Conservation (phyloP, 2,888 invertebrate genomes). For the Chloromyia formosa region DNA sequence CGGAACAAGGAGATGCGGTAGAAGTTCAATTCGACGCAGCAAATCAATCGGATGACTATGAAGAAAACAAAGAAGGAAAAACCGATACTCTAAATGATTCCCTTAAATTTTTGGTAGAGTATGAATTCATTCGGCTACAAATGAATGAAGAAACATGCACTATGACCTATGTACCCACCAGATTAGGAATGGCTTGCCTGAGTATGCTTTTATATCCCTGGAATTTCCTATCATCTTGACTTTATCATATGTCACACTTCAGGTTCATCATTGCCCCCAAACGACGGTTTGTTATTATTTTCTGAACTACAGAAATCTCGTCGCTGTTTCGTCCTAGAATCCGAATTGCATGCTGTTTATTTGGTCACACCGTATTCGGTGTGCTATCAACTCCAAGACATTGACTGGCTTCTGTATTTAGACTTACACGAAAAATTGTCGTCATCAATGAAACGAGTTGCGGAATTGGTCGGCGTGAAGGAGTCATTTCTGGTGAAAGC, state of each 20-base stretch:
- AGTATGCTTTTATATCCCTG: conserved; percentile 54
- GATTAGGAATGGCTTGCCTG: conserved; percentile 91
- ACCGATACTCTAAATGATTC: conserved; percentile 67
- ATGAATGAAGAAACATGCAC: conserved; percentile 63
- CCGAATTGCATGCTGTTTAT: conserved; percentile 94
- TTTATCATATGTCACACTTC: conserved; percentile 2
- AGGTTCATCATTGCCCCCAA: conserved; percentile 92
- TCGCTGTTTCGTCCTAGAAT: conserved; percentile 89
- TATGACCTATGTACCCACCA: conserved; percentile 76
- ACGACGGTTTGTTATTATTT: conserved; percentile 89
- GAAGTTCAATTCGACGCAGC: not conserved
- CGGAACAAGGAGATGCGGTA: conserved; percentile 45
- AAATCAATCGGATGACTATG: conserved; percentile 52
- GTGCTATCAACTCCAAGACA: conserved; percentile 75
- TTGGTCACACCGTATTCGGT: conserved; percentile 93
- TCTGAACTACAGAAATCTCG: conserved; percentile 90
- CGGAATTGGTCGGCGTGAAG: conserved; percentile 86
- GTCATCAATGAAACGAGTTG: conserved; percentile 84
- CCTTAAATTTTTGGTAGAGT: conserved; percentile 76
- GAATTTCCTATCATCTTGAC: not conserved
- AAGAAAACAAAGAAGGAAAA: conserved; percentile 52
- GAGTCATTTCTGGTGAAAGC: conserved; percentile 86
- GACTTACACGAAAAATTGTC: conserved; percentile 85
- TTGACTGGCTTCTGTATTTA: conserved; percentile 84
- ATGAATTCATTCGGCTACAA: conserved; percentile 82